These are phyloP conservation scores for Zalophus californianus DNA, from an alignment of 2,797 vertebrate species.

Conservation along the genomic window DNA sequence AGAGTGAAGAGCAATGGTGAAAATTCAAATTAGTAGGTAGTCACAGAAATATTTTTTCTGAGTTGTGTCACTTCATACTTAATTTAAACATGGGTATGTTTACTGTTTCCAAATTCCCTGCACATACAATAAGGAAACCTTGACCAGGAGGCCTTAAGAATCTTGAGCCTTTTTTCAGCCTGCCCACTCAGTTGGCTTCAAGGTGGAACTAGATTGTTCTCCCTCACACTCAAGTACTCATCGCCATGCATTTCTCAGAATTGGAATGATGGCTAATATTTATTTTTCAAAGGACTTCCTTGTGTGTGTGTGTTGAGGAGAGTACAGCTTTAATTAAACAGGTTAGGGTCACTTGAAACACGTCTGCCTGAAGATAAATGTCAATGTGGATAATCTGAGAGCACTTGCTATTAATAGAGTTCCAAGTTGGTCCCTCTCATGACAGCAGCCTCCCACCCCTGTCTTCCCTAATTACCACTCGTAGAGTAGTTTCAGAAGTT, in stretches of 20 bases:
- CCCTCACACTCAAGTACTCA: background rate
- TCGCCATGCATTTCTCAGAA: background rate
- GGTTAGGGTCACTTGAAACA: background rate
- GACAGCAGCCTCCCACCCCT: background rate
- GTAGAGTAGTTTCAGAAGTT: background rate
- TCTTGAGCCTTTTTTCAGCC: too few species aligned
- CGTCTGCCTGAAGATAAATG: background rate
- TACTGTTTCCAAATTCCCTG: background rate
- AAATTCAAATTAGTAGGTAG: background rate
- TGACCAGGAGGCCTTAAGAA: background rate
- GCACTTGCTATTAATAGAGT: background rate
- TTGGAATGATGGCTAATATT: background rate
- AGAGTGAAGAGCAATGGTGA: background rate
- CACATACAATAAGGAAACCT: background rate
- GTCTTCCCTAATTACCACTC: background rate
- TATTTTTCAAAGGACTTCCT: slow-evolving; percentile 50
- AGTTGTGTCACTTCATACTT: slow-evolving; percentile 37
- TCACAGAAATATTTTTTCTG: background rate
- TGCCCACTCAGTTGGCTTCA: background rate
- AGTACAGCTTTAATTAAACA: background rate
- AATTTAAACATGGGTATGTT: background rate
- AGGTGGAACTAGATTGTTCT: background rate
- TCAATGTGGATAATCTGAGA: background rate
- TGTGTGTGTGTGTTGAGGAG: background rate
- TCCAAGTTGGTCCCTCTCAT: background rate